Evolutionary conservation across 2,888 invertebrate genomes (phyloP).

Genomic region (Taenaris catops): DNA sequence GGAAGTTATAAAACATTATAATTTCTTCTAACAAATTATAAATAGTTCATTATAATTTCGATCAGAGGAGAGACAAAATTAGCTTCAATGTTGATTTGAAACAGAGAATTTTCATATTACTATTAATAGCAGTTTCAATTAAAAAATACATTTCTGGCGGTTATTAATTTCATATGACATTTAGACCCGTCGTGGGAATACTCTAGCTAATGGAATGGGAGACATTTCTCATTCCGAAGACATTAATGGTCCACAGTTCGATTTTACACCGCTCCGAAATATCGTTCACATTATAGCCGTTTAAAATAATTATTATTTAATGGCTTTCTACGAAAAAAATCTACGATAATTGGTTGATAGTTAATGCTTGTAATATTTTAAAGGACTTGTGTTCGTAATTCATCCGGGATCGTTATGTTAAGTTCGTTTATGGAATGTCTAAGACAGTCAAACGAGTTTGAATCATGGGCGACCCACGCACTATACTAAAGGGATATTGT

Average conservation of each 20-base stretch:
- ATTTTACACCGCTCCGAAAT: conserved; percentile 31
- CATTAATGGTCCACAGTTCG: conserved; percentile 43
- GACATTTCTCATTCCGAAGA: conserved; percentile 45
- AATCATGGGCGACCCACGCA: conserved; percentile 34
- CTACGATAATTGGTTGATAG: neutral
- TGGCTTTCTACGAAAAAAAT: conserved; percentile 8
- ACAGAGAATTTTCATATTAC: too few relatives aligned
- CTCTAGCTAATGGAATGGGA: conserved; percentile 29
- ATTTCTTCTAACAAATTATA: too few relatives aligned
- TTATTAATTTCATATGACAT: conserved; percentile 22
- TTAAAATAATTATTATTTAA: conserved; percentile 12
- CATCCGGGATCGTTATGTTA: conserved; percentile 20
- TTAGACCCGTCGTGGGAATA: conserved; percentile 37
- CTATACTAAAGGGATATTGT: conserved; percentile 39
- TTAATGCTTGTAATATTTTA: conserved; percentile 12
- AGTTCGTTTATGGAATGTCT: conserved; percentile 26
- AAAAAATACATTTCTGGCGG: conserved; percentile 10
- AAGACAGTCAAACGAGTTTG: conserved; percentile 19
- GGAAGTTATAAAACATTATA: too few relatives aligned
- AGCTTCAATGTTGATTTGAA: too few relatives aligned
- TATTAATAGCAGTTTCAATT: conserved; percentile 11
- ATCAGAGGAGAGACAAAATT: too few relatives aligned
- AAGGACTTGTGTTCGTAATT: conserved; percentile 18
- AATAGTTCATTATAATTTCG: too few relatives aligned
- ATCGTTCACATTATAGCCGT: conserved; percentile 15